Evolutionary conservation across 2,797 vertebrate genomes (phyloP), one percentile per base, ranked within the genome.

Genomic region (Sebastes kiyomatsui): DNA sequence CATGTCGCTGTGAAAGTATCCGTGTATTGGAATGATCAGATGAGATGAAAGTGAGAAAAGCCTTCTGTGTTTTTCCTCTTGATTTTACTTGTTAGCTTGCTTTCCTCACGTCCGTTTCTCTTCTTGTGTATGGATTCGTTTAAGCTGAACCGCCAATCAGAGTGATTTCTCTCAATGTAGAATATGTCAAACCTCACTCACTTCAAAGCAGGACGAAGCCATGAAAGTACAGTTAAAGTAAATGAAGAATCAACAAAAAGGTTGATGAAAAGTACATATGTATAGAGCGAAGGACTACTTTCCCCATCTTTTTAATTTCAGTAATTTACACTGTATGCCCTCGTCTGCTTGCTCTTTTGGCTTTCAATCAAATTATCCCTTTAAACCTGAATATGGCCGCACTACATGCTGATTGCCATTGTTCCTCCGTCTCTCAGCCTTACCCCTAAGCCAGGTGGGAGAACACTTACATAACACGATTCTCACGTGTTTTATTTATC

Each of bases 291-390:
- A 42, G 7, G n/a, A 22, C n/a, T 33, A 32, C 38, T 66, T 22
- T 22, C 0, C 23, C 25, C 18, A 32, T 68, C 55, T 79, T 32
- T 78, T 72, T 27, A 65, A 56, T 81, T 81, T 67, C 16, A 72
- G 49, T 72, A 54, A 81, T 75, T 65, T 69, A 30, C 12, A 23
- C 49, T 30, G 14, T 27, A 49, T 56, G 80, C 20, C 67, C 61
- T 69, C 12, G 10, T 59, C 77, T 49, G 55, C 64, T 73, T 65
- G 55, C 66, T 75, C 56, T 71, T 79, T 72, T 72, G 65, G 61
- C 42, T 55, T 76, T 76, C 77, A 82, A 83, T 85, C 77, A 89
- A 67, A 87, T 80, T 68, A 87, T 81, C 82, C 65, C 49, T 77
- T 58, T 56, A 52, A 75, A 84, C 65, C 74, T 59, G 75, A 81